phyloP scores from a whole-genome alignment of 2,113 vertebrate genomes.

The Pardalotus punctatus region DNA sequence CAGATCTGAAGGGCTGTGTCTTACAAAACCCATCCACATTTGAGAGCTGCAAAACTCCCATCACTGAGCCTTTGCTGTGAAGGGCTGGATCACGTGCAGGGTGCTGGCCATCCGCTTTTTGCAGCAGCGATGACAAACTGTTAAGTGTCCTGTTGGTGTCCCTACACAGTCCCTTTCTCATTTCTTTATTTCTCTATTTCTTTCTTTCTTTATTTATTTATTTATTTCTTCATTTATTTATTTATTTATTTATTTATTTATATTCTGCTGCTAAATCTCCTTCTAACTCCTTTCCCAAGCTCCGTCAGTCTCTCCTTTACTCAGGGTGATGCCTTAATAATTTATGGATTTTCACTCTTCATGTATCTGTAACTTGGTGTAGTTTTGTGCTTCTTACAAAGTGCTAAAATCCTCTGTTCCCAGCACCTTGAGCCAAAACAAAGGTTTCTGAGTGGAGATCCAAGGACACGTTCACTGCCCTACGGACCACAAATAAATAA shows the following conservation, averaged over 20 bases:
- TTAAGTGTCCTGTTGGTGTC: not conserved
- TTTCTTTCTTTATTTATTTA: too few species aligned
- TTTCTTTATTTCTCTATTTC: not conserved
- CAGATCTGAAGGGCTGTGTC: rapidly evolving
- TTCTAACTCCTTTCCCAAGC: too few species aligned
- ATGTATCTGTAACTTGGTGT: too few species aligned
- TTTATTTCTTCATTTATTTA: not conserved
- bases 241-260: not conserved
- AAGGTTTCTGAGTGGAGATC: too few species aligned
- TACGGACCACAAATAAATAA: too few species aligned
- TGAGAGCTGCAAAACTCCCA: not conserved
- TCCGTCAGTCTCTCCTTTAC: not conserved
- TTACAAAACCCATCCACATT: not conserved
- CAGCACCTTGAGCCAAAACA: too few species aligned
- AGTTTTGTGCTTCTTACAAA: too few species aligned
- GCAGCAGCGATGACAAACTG: not conserved
- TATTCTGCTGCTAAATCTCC: not conserved
- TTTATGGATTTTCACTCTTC: too few species aligned
- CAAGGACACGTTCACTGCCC: too few species aligned
- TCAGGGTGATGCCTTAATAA: too few species aligned
- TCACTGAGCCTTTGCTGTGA: rapidly evolving
- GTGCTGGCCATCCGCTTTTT: not conserved
- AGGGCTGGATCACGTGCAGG: not conserved
- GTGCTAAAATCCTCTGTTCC: too few species aligned
- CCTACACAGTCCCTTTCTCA: not conserved